Conservation (phyloP, 2,797 vertebrate species). For the Rousettus madagascariensis region DNA sequence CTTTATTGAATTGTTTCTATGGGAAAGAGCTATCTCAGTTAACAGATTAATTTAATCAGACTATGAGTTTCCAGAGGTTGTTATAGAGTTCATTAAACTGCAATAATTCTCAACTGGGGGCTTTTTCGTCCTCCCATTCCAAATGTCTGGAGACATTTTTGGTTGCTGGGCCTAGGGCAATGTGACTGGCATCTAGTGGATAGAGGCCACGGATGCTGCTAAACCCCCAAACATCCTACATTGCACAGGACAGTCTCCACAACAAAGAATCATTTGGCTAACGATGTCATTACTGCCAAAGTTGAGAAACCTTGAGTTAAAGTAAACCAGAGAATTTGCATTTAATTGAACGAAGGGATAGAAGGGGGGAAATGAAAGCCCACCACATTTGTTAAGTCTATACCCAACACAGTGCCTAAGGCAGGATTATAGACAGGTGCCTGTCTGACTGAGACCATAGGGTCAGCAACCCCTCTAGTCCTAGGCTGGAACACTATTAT, state of each 20-base stretch:
- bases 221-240: background rate
- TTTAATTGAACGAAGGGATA: background rate
- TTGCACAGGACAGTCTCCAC: background rate
- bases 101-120: background rate
- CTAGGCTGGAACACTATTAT: background rate
- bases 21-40: background rate
- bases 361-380: background rate
- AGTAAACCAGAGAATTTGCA: background rate
- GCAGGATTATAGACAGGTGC: background rate
- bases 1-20: background rate
- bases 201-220: background rate
- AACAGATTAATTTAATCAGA: background rate
- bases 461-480: background rate
- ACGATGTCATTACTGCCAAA: background rate
- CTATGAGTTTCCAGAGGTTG: background rate
- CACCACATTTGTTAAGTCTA: background rate
- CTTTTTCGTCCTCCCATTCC: background rate
- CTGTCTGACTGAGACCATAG: background rate
- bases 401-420: background rate
- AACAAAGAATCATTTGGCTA: background rate
- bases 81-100: background rate
- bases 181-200: background rate
- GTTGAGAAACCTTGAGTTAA: background rate
- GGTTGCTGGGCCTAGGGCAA: background rate
- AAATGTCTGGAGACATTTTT: background rate